Conservation (phyloP, 64 coral and sea anemone genomes). For the Pocillopora damicornis region DNA sequence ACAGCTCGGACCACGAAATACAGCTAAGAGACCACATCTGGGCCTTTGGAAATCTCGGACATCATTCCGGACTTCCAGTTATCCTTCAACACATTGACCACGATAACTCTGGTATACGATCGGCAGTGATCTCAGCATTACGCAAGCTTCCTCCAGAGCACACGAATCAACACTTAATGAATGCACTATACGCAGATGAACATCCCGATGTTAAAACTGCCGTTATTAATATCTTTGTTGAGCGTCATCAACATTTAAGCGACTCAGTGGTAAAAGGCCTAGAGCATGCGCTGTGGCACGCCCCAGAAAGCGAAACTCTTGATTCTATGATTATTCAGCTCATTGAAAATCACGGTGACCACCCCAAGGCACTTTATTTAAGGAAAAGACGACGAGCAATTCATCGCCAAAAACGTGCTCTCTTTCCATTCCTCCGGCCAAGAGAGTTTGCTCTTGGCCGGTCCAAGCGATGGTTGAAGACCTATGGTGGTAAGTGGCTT, state of each 20-base stretch:
- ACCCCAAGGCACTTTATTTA: constrained; percentile 56
- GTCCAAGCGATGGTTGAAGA: constrained; percentile 62
- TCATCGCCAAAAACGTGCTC: constrained; percentile 69
- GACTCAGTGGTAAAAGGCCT: constrained; percentile 49
- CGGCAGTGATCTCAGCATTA: constrained; percentile 75
- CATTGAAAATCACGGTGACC: constrained; percentile 75
- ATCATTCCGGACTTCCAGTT: constrained; percentile 62
- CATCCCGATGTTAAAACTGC: constrained; percentile 79
- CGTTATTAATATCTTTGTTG: constrained; percentile 76
- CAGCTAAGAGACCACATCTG: constrained; percentile 86
- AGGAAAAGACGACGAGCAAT: constrained; percentile 47
- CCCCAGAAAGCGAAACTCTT: constrained; percentile 55
- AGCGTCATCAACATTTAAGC: constrained; percentile 64
- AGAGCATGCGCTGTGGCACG: constrained; percentile 81
- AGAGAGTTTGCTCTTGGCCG: constrained; percentile 78
- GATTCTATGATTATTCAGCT: constrained; percentile 61
- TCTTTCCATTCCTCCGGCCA: constrained; percentile 72
- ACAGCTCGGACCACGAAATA: constrained; percentile 65
- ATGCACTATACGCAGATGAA: constrained; percentile 69
- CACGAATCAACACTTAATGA: constrained; percentile 64
- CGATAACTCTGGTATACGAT: constrained; percentile 85
- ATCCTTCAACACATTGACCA: constrained; percentile 76
- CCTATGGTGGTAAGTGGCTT: constrained; percentile 66
- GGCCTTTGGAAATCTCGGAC: constrained; percentile 95
- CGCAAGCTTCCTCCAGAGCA: constrained; percentile 68